Evolutionary conservation across 2,113 vertebrate species (phyloP).

Genomic region (Cololabis saira): DNA sequence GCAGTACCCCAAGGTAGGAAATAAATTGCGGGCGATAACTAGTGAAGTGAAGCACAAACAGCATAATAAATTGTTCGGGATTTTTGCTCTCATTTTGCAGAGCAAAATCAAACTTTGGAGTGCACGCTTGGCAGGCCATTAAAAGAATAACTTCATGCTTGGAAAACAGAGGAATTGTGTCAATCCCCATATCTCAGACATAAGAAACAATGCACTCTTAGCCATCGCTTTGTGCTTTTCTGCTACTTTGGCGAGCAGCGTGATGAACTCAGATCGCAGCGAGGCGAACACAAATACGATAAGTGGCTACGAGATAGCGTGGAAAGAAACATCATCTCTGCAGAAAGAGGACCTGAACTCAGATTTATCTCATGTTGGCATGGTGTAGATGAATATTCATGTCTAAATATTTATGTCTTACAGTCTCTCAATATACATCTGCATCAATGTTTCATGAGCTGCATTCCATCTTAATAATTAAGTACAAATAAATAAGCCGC

Average conservation of each 20-base stretch:
- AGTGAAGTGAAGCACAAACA: conserved; percentile 80
- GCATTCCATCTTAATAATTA: conserved; percentile 73
- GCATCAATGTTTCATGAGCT: conserved; percentile 70
- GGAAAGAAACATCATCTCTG: conserved; percentile 51
- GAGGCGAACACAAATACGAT: conserved; percentile 64
- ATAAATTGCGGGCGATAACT: conserved; percentile 84
- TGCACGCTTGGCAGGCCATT: conserved; percentile 80
- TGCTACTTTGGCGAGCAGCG: conserved; percentile 48
- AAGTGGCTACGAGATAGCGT: conserved; percentile 65
- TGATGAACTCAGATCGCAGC: conserved; percentile 56
- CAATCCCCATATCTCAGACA: conserved; percentile 71
- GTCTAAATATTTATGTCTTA: conserved; percentile 76
- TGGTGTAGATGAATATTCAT: conserved; percentile 69
- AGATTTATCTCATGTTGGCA: conserved; percentile 50
- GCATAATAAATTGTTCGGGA: conserved; percentile 82
- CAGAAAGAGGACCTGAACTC: conserved; percentile 47
- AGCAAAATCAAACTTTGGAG: conserved; percentile 81
- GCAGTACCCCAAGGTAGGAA: conserved; percentile 83
- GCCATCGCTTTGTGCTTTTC: conserved; percentile 51
- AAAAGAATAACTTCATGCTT: conserved; percentile 83
- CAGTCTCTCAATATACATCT: conserved; percentile 69
- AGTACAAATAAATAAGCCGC: conserved; percentile 73
- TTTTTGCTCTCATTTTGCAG: conserved; percentile 75
- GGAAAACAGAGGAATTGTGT: conserved; percentile 76
- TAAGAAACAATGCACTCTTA: conserved; percentile 44